A percentile compares a stretch with the other conserved stretches of the same genome.
These are phyloP conservation scores for Indri indri DNA, from an alignment of 2,113 vertebrate species.

Conservation along the genomic window DNA sequence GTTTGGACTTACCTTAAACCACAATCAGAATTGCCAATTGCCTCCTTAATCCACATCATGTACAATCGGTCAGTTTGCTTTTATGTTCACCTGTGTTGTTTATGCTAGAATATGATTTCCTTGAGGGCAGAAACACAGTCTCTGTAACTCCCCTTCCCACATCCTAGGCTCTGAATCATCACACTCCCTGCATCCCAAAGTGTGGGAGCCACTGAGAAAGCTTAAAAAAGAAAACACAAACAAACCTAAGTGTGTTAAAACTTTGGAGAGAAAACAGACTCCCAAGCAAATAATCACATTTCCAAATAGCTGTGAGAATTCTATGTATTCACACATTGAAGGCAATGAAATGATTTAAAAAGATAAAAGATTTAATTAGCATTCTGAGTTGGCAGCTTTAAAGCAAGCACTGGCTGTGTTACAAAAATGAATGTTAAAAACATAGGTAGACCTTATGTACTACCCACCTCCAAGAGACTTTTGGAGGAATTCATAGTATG, in stretches of 20 bases:
- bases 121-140: background rate
- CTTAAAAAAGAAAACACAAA: background rate
- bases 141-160: background rate
- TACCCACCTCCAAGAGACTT: background rate
- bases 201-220: background rate
- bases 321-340: background rate
- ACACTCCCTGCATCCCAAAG: background rate
- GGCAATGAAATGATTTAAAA: background rate
- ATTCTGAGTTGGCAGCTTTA: background rate
- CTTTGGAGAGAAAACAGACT: background rate
- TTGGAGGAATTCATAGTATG: background rate
- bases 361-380: slow-evolving; percentile 5
- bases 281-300: background rate
- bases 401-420: background rate
- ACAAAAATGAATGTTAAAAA: background rate
- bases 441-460: background rate
- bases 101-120: background rate
- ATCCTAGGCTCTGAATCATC: background rate
- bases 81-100: background rate
- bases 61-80: background rate
- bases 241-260: background rate
- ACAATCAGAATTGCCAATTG: background rate
- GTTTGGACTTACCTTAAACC: background rate
- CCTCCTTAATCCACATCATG: background rate
- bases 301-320: slow-evolving; percentile 11